phyloP scores from a whole-genome alignment of 2,797 vertebrate genomes.

The Alosa sapidissima region DNA sequence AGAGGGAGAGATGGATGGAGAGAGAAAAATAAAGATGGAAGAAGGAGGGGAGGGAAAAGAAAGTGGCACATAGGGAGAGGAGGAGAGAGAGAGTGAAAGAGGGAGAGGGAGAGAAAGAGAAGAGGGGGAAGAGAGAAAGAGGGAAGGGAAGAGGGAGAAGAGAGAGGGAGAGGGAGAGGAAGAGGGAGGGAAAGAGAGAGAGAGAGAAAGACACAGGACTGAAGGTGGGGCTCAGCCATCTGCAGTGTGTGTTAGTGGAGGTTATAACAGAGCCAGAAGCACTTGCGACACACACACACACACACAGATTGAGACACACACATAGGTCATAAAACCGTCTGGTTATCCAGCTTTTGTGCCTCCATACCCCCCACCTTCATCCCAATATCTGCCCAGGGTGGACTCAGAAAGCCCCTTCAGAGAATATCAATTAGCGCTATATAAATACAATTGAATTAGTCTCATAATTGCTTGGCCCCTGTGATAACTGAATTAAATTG shows the following conservation, averaged over 20 bases:
- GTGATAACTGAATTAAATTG: no score
- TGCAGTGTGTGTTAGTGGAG: background rate
- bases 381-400: no score
- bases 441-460: no score
- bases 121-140: background rate
- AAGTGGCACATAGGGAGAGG: no score
- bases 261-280: constrained; percentile 4
- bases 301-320: background rate
- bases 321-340: background rate
- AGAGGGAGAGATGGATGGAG: constrained; percentile 24
- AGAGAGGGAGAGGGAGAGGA: constrained; percentile 26
- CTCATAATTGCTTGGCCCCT: no score
- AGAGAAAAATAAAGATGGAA: no score
- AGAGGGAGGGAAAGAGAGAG: constrained; percentile 24
- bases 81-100: no score
- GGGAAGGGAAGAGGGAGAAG: constrained; percentile 44
- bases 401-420: no score
- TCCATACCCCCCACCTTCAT: background rate
- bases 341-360: background rate
- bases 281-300: background rate
- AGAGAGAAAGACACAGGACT: background rate
- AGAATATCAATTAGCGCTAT: no score
- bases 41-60: no score
- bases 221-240: background rate
- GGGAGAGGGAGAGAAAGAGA: no score